A percentile compares a stretch with the other conserved stretches of the same genome.
Evolutionary conservation across 2,888 invertebrate genomes (phyloP).

Genomic region (Thalpophila matura): DNA sequence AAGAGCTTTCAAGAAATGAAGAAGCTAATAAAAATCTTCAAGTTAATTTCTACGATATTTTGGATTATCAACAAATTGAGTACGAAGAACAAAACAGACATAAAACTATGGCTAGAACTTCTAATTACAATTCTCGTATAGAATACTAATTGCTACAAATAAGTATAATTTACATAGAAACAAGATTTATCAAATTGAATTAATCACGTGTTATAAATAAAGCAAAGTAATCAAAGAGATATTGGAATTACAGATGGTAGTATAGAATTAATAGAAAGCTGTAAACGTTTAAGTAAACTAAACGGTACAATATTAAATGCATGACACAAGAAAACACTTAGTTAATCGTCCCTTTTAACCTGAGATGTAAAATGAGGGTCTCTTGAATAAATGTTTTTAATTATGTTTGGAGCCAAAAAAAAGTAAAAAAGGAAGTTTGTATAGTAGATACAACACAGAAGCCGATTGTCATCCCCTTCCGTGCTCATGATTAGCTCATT

Average conservation of each 20-base stretch:
- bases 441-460: constrained; percentile 60
- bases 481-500: constrained; percentile 83
- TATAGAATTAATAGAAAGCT: constrained; percentile 33
- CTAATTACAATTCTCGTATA: constrained; percentile 39
- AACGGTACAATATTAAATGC: constrained; percentile 35
- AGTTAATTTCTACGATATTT: constrained; percentile 8
- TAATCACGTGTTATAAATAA: constrained; percentile 42
- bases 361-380: constrained; percentile 47
- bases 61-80: constrained; percentile 14
- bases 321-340: constrained; percentile 57
- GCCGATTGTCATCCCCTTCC: constrained; percentile 68
- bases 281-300: constrained; percentile 42
- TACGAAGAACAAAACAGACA: constrained; percentile 38
- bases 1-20: background rate
- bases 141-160: constrained; percentile 54
- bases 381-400: constrained; percentile 62
- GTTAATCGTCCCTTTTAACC: constrained; percentile 52
- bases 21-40: constrained; percentile 14
- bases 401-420: constrained; percentile 60
- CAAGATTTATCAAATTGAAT: constrained; percentile 41
- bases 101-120: constrained; percentile 35
- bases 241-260: constrained; percentile 19
- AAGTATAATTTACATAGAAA: constrained; percentile 47
- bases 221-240: constrained; percentile 43
- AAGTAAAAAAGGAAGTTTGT: constrained; percentile 47